A percentile compares a stretch with the other conserved stretches of the same genome.
phyloP scores from a whole-genome alignment of 2,888 invertebrate species.

The Perithous albicinctus region DNA sequence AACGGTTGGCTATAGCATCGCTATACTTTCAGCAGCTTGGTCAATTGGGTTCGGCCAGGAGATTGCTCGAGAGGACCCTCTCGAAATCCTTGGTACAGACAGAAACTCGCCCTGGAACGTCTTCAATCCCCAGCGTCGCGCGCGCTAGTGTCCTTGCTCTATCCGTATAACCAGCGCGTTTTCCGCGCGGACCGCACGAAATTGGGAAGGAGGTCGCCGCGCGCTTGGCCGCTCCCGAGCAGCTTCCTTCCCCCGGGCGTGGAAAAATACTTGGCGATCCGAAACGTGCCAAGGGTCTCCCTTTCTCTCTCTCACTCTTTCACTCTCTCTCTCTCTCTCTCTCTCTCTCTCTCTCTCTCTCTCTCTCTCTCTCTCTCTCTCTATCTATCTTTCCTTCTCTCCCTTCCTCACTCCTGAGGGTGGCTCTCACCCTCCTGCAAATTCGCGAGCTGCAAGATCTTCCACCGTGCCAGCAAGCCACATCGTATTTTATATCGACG shows the following conservation, averaged over 20 bases:
- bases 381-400: not conserved
- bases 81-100: slow-evolving; percentile 28
- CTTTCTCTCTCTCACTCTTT: slow-evolving; percentile 30
- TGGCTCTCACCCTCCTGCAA: slow-evolving; percentile 39
- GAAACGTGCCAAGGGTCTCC: slow-evolving; percentile 58
- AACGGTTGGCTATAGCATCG: slow-evolving; percentile 14
- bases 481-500: slow-evolving; percentile 52
- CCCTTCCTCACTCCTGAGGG: slow-evolving; percentile 35
- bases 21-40: slow-evolving; percentile 34
- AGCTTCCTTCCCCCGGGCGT: slow-evolving; percentile 63
- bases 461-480: slow-evolving; percentile 49
- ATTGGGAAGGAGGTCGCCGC: slow-evolving; percentile 67
- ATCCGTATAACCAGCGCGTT: slow-evolving; percentile 52
- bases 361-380: not conserved
- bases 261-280: slow-evolving; percentile 68
- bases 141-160: slow-evolving; percentile 14
- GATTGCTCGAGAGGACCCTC: slow-evolving; percentile 46
- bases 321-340: slow-evolving; percentile 23
- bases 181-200: slow-evolving; percentile 61
- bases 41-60: slow-evolving; percentile 54
- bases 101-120: slow-evolving; percentile 47
- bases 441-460: slow-evolving; percentile 45
- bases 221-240: slow-evolving; percentile 66
- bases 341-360: slow-evolving; percentile 31
- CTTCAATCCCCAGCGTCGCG: slow-evolving; percentile 47